These are phyloP conservation scores for Hapalemur alaotrensis DNA, from an alignment of 2,797 vertebrate species.

Conservation along the genomic window DNA sequence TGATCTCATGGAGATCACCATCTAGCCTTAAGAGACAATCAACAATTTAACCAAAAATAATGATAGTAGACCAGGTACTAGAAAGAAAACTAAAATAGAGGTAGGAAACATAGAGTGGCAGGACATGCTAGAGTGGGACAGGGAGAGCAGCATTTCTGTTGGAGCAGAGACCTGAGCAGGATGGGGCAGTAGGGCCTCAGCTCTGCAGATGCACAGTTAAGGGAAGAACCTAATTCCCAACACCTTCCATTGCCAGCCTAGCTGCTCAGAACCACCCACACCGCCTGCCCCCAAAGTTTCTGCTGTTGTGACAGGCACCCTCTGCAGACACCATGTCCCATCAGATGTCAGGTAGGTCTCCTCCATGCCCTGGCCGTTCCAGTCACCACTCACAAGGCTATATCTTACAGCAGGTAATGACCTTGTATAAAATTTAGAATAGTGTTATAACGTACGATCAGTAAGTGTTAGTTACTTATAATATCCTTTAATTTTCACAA, in stretches of 20 bases:
- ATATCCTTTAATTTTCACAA: background rate
- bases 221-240: background rate
- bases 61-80: background rate
- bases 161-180: background rate
- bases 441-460: background rate
- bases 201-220: background rate
- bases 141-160: fast-evolving
- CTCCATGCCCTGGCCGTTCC: background rate
- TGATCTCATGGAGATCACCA: background rate
- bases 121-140: fast-evolving
- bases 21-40: background rate
- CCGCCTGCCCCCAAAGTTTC: too few species aligned
- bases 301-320: background rate
- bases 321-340: background rate
- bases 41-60: background rate
- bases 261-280: background rate
- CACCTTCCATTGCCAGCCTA: fast-evolving
- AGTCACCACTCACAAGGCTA: background rate
- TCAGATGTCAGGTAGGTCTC: background rate
- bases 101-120: background rate
- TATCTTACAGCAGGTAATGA: background rate
- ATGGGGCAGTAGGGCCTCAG: fast-evolving
- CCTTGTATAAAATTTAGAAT: background rate
- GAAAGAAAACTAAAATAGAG: background rate
- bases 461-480: background rate